Percentiles rank a stretch among this genome's conserved stretches.
These are phyloP conservation scores for Ectemnius lituratus DNA, from an alignment of 2,888 invertebrate species.

Conservation along the genomic window DNA sequence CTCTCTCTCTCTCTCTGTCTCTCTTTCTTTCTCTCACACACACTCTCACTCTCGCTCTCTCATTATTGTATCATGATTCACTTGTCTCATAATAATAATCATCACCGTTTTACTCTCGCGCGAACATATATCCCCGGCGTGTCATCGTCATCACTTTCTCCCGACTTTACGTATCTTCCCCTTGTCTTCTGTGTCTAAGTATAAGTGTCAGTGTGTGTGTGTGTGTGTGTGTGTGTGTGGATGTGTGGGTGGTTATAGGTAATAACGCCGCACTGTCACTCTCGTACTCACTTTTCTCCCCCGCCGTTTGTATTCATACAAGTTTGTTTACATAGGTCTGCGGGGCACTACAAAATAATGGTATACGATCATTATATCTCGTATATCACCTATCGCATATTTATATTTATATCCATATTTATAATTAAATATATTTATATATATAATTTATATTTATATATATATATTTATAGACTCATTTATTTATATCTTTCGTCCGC, in stretches of 20 bases:
- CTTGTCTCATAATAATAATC: too few species aligned
- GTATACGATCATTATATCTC: slow-evolving; percentile 69
- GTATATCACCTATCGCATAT: slow-evolving; percentile 60
- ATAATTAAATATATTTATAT: slow-evolving; percentile 78
- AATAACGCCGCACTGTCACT: slow-evolving; percentile 16
- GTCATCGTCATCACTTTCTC: slow-evolving; percentile 16
- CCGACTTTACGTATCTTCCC: too few species aligned
- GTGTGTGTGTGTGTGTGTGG: too few species aligned
- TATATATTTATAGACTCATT: slow-evolving; percentile 60
- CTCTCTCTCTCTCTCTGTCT: slow-evolving; percentile 24
- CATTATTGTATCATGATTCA: not conserved
- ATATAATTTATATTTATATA: slow-evolving; percentile 72
- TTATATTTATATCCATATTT: slow-evolving; percentile 71
- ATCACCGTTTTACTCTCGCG: too few species aligned
- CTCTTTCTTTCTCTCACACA: not conserved
- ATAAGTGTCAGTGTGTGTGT: too few species aligned
- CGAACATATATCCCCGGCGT: not conserved
- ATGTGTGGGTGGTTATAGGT: too few species aligned
- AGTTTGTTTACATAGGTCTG: slow-evolving; percentile 75
- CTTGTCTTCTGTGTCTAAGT: too few species aligned
- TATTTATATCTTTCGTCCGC: slow-evolving; percentile 58
- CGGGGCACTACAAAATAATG: slow-evolving; percentile 77
- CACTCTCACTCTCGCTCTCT: slow-evolving; percentile 24
- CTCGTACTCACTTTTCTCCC: not conserved
- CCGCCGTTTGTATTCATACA: slow-evolving; percentile 70